Base-by-base conservation (phyloP, 2,888 invertebrate genomes). In the Ophion ventricosus region DNA sequence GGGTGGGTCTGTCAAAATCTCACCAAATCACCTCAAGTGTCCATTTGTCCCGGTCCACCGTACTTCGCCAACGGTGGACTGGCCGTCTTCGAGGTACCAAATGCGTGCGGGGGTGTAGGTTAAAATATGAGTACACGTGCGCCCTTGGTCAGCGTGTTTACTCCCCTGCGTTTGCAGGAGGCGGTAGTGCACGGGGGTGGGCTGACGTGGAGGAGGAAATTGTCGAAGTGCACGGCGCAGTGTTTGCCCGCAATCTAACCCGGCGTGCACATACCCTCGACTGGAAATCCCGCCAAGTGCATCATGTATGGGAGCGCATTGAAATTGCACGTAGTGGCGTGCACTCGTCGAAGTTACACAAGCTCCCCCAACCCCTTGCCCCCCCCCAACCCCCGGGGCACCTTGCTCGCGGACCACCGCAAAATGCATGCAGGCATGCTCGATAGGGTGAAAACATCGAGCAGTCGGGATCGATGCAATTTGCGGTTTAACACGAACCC, bases 401-500 rank as follows among this genome's bases (percentile, higher is more conserved):
- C 35, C 29, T 23, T 40, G 40, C 43, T 66, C 66, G 25, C 67
- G 67, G 43, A 69, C 49, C 25, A 69, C 49, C 49, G 17, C 2
- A 25, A 43, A 26, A 17, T 49, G 67, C 23, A 23, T 49, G 2
- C 23, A 49, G 43, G 25, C 67, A 49, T 26, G n/a, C 54, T 8
- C 17, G 29, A 29, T 8, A 20, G 20, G 14, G 20, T 29, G 56
- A 20, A 29, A 72, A 35, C 20, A 20, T 20, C 57, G 23, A 29
- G 26, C 25, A 43, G 10, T 40, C 20, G 49, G 43, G 63, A 43
- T 79, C 70, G 63, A 79, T 61, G 54, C 63, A 49, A 72, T 64
- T 70, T 49, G 72, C 20, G 79, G 64, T 63, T 70, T 35, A 70
- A 70, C 40, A 17, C 76, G 14, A 49, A 20, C 20, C 56, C 69